phyloP scores from a whole-genome alignment of 1,140 invertebrate genomes.

The Orchesella cincta region DNA sequence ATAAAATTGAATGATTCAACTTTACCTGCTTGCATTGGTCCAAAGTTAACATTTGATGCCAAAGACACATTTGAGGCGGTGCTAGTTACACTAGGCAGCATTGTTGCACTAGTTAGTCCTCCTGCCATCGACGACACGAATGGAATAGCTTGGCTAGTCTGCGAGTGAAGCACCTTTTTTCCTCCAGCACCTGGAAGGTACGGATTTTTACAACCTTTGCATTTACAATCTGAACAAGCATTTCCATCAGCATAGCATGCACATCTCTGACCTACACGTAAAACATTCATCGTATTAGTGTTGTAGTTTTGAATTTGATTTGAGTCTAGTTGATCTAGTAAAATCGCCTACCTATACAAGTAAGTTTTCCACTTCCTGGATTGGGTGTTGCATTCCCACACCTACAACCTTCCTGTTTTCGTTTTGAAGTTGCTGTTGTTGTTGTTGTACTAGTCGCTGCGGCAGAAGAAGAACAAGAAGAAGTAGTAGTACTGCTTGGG shows the following conservation, averaged over 20 bases:
- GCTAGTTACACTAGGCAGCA: neutral
- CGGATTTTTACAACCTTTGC: conserved; percentile 27
- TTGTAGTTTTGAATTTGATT: no score
- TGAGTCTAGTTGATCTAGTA: no score
- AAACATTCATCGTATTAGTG: no score
- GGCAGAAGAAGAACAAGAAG: no score
- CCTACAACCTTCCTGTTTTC: conserved; percentile 8
- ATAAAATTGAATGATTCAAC: neutral
- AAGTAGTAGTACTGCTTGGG: no score
- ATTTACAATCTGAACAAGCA: conserved; percentile 25
- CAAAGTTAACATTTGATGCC: neutral
- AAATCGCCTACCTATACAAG: no score
- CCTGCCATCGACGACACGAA: neutral
- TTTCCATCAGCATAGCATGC: conserved; percentile 22
- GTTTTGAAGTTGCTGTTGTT: neutral
- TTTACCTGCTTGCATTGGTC: neutral
- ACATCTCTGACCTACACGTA: conserved; percentile 25
- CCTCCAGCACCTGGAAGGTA: conserved; percentile 11
- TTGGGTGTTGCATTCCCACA: conserved; percentile 17
- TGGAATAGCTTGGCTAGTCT: neutral
- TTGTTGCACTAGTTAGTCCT: neutral
- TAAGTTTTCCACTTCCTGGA: conserved; percentile 25
- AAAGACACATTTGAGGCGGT: neutral
- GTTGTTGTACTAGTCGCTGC: no score
- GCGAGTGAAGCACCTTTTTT: conserved; percentile 16